Conservation (phyloP, 2,113 vertebrate genomes). For the Tupaia chinensis region DNA sequence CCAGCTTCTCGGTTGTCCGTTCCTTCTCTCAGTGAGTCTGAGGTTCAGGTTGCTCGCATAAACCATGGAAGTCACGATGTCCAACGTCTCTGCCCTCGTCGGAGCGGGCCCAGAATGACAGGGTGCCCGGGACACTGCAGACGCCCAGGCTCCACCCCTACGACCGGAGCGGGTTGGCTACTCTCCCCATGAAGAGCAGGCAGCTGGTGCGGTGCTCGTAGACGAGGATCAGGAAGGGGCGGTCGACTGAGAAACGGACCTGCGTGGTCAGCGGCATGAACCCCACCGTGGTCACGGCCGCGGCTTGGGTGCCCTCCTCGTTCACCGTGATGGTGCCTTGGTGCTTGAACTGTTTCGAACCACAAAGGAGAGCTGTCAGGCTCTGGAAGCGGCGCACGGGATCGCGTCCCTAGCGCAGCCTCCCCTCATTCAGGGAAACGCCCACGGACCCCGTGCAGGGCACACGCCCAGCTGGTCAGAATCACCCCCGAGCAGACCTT, state of each 20-base stretch:
- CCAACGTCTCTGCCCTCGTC: constrained; percentile 15
- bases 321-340: constrained; percentile 97
- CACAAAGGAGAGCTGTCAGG: constrained; percentile 17
- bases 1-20: neutral
- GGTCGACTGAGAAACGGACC: constrained; percentile 92
- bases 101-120: constrained; percentile 28
- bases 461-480: neutral
- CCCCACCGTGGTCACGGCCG: constrained; percentile 92
- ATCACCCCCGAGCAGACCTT: neutral
- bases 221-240: constrained; percentile 96
- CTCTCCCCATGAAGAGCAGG: constrained; percentile 96
- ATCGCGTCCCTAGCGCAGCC: neutral
- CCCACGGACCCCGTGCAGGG: neutral
- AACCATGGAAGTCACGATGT: neutral
- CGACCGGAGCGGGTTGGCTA: constrained; percentile 91
- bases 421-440: neutral
- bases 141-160: constrained; percentile 70
- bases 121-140: neutral
- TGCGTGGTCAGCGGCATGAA: constrained; percentile 98
- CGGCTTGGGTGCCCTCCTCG: constrained; percentile 96
- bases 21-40: neutral
- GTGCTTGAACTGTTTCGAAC: constrained; percentile 92
- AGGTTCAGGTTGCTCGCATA: neutral
- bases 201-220: constrained; percentile 97
- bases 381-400: too few relatives aligned